Conservation (phyloP, 2,113 vertebrate species). For the Orthonyx spaldingii region DNA sequence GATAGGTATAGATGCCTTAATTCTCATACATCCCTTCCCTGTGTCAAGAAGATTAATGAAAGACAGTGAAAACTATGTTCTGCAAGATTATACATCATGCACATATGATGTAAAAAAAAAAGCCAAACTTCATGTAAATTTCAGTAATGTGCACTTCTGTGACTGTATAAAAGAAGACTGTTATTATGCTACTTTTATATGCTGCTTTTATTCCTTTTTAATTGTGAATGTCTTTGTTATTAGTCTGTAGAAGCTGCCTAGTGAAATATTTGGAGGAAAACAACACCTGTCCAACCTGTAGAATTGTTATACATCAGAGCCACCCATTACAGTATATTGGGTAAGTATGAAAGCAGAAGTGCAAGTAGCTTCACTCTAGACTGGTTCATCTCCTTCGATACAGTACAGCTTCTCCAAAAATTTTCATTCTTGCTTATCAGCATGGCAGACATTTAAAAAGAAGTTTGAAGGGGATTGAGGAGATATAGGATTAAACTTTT, state of each 20-base stretch:
- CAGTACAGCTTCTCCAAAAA: background rate
- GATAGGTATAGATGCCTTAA: background rate
- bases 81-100: background rate
- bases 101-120: background rate
- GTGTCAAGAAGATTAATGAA: background rate
- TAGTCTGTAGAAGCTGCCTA: slow-evolving; percentile 98
- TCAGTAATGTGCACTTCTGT: background rate
- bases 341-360: slow-evolving; percentile 71
- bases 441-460: background rate
- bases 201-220: background rate
- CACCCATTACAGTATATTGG: slow-evolving; percentile 98
- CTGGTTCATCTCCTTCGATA: background rate
- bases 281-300: slow-evolving; percentile 97
- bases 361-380: background rate
- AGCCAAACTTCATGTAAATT: background rate
- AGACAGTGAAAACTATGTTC: background rate
- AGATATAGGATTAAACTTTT: background rate
- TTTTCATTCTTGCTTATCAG: background rate
- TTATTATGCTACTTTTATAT: background rate
- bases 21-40: background rate
- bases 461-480: background rate
- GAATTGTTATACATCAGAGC: slow-evolving; percentile 99
- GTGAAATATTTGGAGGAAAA: slow-evolving; percentile 99
- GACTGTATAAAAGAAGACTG: background rate
- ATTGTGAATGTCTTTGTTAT: background rate